Evolutionary conservation across 2,113 vertebrate genomes (phyloP).

Genomic region (Struthidea cinerea): DNA sequence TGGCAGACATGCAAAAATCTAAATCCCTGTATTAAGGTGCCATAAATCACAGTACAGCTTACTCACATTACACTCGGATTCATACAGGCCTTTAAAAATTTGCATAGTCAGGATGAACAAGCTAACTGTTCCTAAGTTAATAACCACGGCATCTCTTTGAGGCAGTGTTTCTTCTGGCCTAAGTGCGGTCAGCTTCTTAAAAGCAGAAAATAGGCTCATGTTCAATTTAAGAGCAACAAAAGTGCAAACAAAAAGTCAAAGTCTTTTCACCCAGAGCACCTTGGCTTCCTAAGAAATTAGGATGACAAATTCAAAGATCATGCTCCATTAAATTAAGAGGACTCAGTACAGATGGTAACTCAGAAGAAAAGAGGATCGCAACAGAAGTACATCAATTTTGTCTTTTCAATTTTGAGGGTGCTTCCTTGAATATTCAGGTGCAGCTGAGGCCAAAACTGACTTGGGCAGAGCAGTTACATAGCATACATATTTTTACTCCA

Average conservation of each 20-base stretch:
- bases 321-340: not conserved
- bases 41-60: constrained; percentile 49
- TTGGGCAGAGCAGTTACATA: not conserved
- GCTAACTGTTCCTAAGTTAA: constrained; percentile 18
- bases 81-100: constrained; percentile 33
- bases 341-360: not conserved
- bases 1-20: constrained; percentile 68
- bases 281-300: not conserved
- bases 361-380: not conserved
- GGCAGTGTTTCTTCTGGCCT: not conserved
- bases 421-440: not conserved
- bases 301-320: not conserved
- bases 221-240: not conserved
- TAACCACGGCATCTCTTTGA: not conserved
- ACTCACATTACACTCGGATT: constrained; percentile 52
- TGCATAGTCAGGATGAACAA: constrained; percentile 48
- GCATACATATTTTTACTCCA: not conserved
- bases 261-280: not conserved
- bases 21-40: constrained; percentile 64
- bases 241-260: not conserved
- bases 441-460: not conserved
- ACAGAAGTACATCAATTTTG: not conserved
- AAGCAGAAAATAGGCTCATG: not conserved
- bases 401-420: not conserved
- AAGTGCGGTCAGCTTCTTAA: not conserved